These are phyloP conservation scores for Orientallactaga bullata DNA, from an alignment of 2,113 vertebrate species.

Conservation along the genomic window DNA sequence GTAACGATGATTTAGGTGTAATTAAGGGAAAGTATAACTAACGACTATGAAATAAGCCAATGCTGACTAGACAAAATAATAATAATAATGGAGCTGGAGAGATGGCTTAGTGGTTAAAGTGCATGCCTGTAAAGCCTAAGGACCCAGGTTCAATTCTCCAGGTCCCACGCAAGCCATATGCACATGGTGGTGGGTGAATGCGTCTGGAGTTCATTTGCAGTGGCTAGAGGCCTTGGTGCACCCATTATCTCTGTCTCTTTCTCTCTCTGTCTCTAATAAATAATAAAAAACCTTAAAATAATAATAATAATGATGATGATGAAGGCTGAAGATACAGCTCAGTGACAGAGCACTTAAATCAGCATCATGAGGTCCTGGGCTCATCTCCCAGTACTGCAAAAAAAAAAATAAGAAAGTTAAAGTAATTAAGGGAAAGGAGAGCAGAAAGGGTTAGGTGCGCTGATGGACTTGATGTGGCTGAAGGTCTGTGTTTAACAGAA, in stretches of 20 bases:
- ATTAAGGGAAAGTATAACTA: background rate
- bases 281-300: no score
- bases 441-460: background rate
- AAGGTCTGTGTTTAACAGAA: constrained; percentile 34
- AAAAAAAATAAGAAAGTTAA: background rate
- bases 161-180: no score
- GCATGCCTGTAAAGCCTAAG: no score
- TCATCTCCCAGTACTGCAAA: background rate
- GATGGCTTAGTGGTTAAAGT: no score
- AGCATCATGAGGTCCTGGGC: background rate
- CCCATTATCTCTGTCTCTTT: no score
- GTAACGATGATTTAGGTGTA: background rate
- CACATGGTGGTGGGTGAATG: no score
- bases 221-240: no score
- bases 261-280: no score
- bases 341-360: background rate
- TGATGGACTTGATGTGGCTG: constrained; percentile 17
- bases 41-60: background rate
- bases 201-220: no score
- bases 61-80: background rate
- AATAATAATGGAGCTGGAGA: no score
- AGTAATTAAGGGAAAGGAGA: background rate
- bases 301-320: background rate
- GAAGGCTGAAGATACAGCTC: background rate
- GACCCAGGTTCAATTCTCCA: no score